A percentile compares a stretch with the other conserved stretches of the same genome.
phyloP scores from a whole-genome alignment of 2,888 invertebrate genomes.

The Mamestra brassicae region DNA sequence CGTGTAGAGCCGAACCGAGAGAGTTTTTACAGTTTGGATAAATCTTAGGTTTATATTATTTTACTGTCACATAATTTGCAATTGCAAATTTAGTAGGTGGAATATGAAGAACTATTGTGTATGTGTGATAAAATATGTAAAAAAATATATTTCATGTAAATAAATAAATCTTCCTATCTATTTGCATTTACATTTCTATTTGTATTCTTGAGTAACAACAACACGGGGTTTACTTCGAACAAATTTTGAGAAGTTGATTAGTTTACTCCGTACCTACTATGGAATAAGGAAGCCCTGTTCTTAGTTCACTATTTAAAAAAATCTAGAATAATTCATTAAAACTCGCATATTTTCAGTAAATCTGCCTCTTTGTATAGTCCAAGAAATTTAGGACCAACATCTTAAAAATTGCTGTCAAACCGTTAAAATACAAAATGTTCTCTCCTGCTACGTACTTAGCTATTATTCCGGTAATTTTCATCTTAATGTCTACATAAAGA shows the following conservation, averaged over 20 bases:
- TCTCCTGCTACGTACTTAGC: too few relatives aligned
- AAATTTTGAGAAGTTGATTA: constrained; percentile 32
- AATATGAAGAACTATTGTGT: too few relatives aligned
- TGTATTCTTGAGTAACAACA: too few relatives aligned
- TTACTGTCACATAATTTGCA: too few relatives aligned
- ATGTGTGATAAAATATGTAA: too few relatives aligned
- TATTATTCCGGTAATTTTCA: background rate
- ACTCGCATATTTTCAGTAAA: background rate
- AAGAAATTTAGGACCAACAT: background rate
- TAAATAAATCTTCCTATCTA: too few relatives aligned
- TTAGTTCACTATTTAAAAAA: background rate
- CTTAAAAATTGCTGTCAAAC: constrained; percentile 22
- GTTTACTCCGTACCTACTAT: constrained; percentile 1
- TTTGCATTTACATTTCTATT: too few relatives aligned
- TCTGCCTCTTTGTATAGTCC: background rate
- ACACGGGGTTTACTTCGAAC: background rate
- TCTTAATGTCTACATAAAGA: background rate
- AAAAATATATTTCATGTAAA: too few relatives aligned
- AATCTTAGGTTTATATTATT: constrained; percentile 6
- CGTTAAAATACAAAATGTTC: constrained; percentile 2
- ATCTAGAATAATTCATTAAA: background rate
- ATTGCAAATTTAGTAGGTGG: too few relatives aligned
- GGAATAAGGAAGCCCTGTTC: constrained; percentile 6
- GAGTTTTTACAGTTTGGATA: background rate
- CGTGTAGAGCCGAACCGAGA: too few relatives aligned